Conservation (phyloP, 2,113 vertebrate genomes). For the Prietella phreatophila region DNA sequence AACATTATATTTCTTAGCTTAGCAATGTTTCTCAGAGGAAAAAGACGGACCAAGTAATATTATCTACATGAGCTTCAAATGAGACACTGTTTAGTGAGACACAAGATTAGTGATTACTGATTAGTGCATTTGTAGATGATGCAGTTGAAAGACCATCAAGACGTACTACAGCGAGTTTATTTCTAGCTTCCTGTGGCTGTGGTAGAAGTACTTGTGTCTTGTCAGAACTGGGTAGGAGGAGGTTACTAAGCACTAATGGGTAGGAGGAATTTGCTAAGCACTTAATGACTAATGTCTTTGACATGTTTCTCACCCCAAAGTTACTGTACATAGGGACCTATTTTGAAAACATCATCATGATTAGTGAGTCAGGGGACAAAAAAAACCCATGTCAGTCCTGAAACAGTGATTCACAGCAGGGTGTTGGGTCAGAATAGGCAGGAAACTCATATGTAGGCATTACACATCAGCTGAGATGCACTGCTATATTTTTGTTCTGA, state of each 20-base stretch:
- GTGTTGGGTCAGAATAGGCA: background rate
- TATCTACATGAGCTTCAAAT: background rate
- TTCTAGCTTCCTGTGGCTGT: background rate
- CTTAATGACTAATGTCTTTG: background rate
- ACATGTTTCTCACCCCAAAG: background rate
- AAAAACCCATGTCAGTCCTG: background rate
- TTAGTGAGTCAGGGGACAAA: background rate
- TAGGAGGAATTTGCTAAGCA: background rate
- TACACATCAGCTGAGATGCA: background rate
- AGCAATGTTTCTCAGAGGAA: background rate
- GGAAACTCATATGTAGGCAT: background rate
- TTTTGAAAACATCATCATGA: background rate
- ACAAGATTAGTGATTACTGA: background rate
- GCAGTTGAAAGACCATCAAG: background rate
- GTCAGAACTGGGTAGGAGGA: background rate
- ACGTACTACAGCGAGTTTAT: background rate
- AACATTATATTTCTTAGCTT: background rate
- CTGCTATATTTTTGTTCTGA: background rate
- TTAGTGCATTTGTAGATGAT: background rate
- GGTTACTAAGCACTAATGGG: background rate
- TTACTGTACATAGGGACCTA: background rate
- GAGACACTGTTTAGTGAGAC: too few relatives aligned
- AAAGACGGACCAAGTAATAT: background rate
- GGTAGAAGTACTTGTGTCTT: background rate
- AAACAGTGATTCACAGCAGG: background rate